Percentiles rank a stretch among this genome's conserved stretches.
Conservation (phyloP, 2,113 vertebrate genomes). For the Carettochelys insculpta region DNA sequence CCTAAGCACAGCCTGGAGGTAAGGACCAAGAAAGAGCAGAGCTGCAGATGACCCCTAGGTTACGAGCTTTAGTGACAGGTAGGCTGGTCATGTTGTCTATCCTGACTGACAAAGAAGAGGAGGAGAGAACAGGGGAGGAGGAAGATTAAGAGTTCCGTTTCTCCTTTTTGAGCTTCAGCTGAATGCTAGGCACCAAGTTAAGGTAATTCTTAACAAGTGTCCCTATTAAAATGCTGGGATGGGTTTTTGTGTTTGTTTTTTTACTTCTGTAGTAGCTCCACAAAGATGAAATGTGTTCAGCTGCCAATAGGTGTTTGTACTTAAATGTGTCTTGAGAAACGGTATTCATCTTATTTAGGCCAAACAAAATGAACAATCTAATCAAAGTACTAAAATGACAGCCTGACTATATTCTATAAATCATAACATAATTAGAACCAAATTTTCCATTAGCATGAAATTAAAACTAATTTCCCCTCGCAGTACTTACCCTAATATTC, state of each 20-base stretch:
- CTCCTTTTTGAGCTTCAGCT: no score
- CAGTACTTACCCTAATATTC: conserved; percentile 76
- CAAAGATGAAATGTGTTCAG: conserved; percentile 28
- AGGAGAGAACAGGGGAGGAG: no score
- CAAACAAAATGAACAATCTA: conserved; percentile 67
- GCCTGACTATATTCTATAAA: conserved; percentile 75
- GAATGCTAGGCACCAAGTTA: neutral
- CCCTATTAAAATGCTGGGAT: conserved; percentile 7
- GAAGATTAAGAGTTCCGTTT: no score
- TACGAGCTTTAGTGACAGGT: no score
- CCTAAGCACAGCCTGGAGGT: no score
- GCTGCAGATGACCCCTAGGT: no score
- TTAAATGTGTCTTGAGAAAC: conserved; percentile 63
- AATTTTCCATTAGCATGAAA: conserved; percentile 77
- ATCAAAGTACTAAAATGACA: conserved; percentile 75
- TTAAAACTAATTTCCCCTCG: conserved; percentile 76
- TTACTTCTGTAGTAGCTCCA: conserved; percentile 14
- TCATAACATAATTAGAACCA: conserved; percentile 73
- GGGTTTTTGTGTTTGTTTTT: neutral
- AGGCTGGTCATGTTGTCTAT: no score
- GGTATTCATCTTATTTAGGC: conserved; percentile 64
- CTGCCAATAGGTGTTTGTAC: conserved; percentile 46
- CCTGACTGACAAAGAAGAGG: no score
- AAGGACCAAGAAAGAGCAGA: no score
- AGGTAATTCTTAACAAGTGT: neutral